Percentiles rank a stretch among this genome's conserved stretches.
These are phyloP conservation scores for Raphicerus campestris DNA, from an alignment of 2,113 vertebrate species.

Conservation along the genomic window DNA sequence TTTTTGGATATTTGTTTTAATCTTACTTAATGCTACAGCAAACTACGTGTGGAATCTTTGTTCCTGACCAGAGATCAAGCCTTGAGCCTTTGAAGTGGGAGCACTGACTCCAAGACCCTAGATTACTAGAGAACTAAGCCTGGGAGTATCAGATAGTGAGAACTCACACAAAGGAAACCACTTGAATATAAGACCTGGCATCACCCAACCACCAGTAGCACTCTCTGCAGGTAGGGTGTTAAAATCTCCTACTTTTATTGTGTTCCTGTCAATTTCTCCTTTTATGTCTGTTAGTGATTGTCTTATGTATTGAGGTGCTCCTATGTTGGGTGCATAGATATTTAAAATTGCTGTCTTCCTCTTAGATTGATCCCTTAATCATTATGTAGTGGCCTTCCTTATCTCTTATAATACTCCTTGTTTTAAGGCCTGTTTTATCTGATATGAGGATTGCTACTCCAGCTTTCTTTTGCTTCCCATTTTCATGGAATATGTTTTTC, in stretches of 20 bases:
- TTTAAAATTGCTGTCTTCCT: neutral
- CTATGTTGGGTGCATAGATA: neutral
- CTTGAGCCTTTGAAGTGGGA: neutral
- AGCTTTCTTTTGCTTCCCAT: neutral
- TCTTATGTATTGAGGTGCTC: neutral
- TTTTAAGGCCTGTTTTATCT: neutral
- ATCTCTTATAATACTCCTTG: neutral
- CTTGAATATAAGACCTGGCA: neutral
- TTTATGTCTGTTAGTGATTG: neutral
- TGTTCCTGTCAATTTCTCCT: neutral
- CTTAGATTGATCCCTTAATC: neutral
- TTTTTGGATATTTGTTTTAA: neutral
- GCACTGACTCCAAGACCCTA: neutral
- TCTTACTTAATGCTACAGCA: neutral
- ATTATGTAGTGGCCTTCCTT: neutral
- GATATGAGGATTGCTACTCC: neutral
- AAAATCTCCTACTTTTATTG: neutral
- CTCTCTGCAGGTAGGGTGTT: neutral
- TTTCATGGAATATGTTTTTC: neutral
- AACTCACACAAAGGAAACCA: neutral
- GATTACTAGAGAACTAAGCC: neutral
- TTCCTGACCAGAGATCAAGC: neutral
- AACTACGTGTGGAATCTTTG: fast-evolving
- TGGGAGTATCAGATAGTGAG: neutral
- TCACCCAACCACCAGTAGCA: neutral